Conservation (phyloP, 53 echinoderm and acorn worm species). For the Holothuria scabra region DNA sequence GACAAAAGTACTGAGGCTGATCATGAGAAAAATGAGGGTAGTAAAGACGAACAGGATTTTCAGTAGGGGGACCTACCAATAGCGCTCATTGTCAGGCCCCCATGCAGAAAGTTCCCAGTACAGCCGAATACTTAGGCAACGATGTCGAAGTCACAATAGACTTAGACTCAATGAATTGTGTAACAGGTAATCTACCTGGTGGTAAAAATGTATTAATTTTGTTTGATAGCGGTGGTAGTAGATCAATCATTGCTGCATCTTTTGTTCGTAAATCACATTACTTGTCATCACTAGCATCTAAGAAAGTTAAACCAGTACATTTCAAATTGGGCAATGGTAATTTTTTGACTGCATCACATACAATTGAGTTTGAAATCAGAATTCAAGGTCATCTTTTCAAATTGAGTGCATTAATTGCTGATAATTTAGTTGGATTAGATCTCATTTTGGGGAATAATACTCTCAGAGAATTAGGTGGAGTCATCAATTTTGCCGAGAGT, state of each 20-base stretch:
- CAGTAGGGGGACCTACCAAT: neutral
- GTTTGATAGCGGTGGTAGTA: neutral
- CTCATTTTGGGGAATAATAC: too few relatives aligned
- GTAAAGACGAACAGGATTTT: neutral
- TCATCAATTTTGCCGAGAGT: too few relatives aligned
- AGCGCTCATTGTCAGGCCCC: constrained; percentile 18
- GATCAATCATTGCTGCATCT: neutral
- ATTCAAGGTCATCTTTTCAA: neutral
- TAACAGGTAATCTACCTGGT: neutral
- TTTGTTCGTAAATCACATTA: constrained; percentile 32
- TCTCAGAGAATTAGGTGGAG: too few relatives aligned
- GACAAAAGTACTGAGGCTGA: too few relatives aligned
- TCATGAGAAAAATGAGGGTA: too few relatives aligned
- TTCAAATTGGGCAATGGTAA: constrained; percentile 8
- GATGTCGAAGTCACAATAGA: neutral
- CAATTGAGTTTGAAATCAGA: neutral
- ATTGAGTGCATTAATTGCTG: too few relatives aligned
- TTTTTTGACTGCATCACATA: neutral
- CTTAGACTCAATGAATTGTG: neutral
- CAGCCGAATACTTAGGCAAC: constrained; percentile 1
- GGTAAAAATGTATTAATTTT: constrained; percentile 1
- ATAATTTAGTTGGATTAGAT: too few relatives aligned
- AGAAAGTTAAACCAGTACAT: constrained; percentile 9
- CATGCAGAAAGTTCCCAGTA: too few relatives aligned
- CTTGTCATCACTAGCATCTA: neutral